A percentile compares a stretch with the other conserved stretches of the same genome.
phyloP scores from a whole-genome alignment of 2,113 vertebrate genomes.

The Enhydra lutris region DNA sequence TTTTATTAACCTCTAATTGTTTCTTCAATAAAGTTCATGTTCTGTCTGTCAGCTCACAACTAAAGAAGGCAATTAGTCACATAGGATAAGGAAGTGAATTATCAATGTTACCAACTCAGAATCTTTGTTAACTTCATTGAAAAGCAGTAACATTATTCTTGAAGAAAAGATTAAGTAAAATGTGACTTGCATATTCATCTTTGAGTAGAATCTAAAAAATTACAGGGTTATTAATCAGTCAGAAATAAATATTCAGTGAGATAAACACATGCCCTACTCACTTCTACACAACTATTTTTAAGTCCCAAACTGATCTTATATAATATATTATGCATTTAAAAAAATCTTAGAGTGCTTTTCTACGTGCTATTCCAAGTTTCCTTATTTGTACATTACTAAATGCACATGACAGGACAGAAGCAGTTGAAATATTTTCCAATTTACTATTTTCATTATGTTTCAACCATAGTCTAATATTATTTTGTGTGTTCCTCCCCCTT shows the following conservation, averaged over 20 bases:
- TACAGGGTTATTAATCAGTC: neutral
- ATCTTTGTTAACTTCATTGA: neutral
- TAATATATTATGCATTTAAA: neutral
- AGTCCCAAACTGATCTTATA: neutral
- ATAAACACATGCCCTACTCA: neutral
- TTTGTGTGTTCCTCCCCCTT: neutral
- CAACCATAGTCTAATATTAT: neutral
- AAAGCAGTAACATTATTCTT: neutral
- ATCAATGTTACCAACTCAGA: neutral
- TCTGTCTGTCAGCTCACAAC: neutral
- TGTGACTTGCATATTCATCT: neutral
- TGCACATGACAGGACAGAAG: neutral
- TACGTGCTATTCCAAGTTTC: neutral
- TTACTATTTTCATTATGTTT: neutral
- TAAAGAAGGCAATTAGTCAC: neutral
- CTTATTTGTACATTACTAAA: neutral
- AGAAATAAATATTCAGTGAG: slow-evolving; percentile 12
- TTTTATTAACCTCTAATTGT: neutral
- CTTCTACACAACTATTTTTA: neutral
- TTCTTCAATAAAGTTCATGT: neutral
- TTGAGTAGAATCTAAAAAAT: neutral
- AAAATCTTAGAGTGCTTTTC: neutral
- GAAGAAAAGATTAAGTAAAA: neutral
- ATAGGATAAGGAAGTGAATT: neutral
- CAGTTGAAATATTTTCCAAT: neutral